Percentiles rank a stretch among this genome's conserved stretches.
These are phyloP conservation scores for Plestiodon gilberti DNA, from an alignment of 2,113 vertebrate genomes.

Conservation along the genomic window DNA sequence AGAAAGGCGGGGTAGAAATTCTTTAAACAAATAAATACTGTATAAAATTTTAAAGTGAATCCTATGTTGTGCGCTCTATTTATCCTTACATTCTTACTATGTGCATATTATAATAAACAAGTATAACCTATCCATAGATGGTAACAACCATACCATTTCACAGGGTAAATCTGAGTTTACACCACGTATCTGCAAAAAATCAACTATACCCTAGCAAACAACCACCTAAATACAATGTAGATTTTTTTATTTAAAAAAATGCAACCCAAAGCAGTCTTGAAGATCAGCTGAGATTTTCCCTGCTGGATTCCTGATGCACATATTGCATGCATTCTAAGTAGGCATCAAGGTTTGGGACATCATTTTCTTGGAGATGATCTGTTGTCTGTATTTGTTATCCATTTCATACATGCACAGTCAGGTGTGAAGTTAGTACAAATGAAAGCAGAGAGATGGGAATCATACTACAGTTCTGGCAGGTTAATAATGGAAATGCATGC, in stretches of 20 bases:
- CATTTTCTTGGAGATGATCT: conserved; percentile 25
- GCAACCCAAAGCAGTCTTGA: not conserved
- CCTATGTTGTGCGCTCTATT: not conserved
- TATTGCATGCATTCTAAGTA: conserved; percentile 60
- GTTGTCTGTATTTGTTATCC: conserved; percentile 23
- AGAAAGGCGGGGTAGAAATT: not conserved
- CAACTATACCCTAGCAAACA: not conserved
- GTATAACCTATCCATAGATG: not conserved
- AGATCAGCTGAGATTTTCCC: not conserved
- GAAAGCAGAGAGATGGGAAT: conserved; percentile 26
- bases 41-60: not conserved
- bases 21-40: too few species aligned
- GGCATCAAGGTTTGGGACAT: not conserved
- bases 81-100: not conserved
- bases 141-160: not conserved
- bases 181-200: not conserved
- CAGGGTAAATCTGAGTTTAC: not conserved
- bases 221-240: not conserved
- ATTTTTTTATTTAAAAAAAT: not conserved
- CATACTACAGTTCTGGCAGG: conserved; percentile 43
- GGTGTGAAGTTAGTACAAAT: conserved; percentile 68
- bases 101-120: not conserved
- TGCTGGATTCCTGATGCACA: not conserved
- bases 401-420: conserved; percentile 64
- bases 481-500: conserved; percentile 81